Evolutionary conservation across 2,797 vertebrate species (phyloP).

Genomic region (Cryptoprocta ferox): DNA sequence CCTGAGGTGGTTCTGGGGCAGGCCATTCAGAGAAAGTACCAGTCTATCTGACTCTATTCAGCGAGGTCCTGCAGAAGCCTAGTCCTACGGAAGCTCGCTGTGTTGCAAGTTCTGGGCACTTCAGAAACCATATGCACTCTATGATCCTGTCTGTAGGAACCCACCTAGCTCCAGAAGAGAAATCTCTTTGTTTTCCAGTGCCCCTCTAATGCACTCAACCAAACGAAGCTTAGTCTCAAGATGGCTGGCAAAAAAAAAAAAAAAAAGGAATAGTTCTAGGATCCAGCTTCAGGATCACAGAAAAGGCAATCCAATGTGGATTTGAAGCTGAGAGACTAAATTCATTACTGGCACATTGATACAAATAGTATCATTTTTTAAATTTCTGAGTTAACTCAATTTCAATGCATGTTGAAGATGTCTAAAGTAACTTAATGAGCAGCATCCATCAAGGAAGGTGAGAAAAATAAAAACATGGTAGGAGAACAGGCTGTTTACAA

Average conservation of each 20-base stretch:
- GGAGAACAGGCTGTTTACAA: not conserved
- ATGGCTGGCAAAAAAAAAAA: not conserved
- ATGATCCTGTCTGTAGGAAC: not conserved
- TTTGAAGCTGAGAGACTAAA: not conserved
- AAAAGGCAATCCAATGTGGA: not conserved
- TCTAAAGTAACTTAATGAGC: not conserved
- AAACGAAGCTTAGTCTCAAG: not conserved
- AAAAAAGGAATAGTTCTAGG: not conserved
- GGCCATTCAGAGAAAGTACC: not conserved
- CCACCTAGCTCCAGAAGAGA: not conserved
- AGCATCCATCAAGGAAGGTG: not conserved
- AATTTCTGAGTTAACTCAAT: not conserved
- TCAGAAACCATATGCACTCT: not conserved
- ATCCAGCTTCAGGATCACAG: not conserved
- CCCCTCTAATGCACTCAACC: not conserved
- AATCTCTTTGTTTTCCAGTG: not conserved
- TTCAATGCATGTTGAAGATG: not conserved
- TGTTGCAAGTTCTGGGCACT: not conserved
- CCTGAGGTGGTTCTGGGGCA: accelerated
- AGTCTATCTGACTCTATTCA: not conserved
- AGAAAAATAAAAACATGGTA: not conserved
- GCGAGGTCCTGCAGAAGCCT: not conserved
- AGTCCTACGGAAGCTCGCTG: not conserved
- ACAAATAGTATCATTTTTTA: not conserved
- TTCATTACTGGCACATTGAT: not conserved